Evolutionary conservation across 2,888 invertebrate genomes (phyloP).

Genomic region (Drosophila percnosoma): DNA sequence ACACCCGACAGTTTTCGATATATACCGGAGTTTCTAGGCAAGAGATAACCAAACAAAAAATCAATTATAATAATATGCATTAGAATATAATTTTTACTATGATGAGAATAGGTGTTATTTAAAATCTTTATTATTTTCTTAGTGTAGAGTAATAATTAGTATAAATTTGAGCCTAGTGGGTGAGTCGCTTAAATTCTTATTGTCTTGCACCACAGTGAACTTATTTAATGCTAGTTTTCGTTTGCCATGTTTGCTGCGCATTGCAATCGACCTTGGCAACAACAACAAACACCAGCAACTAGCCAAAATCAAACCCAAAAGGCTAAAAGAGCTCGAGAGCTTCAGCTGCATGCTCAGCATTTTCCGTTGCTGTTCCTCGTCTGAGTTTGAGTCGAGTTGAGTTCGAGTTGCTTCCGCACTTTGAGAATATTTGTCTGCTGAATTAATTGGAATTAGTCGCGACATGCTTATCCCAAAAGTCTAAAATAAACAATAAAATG

Average conservation of each 20-base stretch:
- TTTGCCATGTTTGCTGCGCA: slow-evolving; percentile 56
- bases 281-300: slow-evolving; percentile 63
- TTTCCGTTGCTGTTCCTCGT: slow-evolving; percentile 40
- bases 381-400: slow-evolving; percentile 39
- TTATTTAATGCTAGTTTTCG: slow-evolving; percentile 37
- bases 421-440: slow-evolving; percentile 80
- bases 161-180: background rate
- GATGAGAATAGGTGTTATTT: background rate
- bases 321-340: slow-evolving; percentile 42
- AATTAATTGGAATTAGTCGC: slow-evolving; percentile 82
- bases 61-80: background rate
- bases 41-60: background rate
- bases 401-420: slow-evolving; percentile 66
- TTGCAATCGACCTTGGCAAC: slow-evolving; percentile 71
- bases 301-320: slow-evolving; percentile 65
- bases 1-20: background rate
- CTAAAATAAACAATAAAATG: slow-evolving; percentile 80
- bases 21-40: background rate
- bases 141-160: background rate
- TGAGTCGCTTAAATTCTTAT: background rate
- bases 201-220: slow-evolving; percentile 24
- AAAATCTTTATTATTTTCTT: background rate
- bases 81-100: background rate
- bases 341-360: slow-evolving; percentile 68
- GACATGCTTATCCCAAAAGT: slow-evolving; percentile 81